Conservation (phyloP, 2,797 vertebrate genomes). For the Bradypus variegatus region DNA sequence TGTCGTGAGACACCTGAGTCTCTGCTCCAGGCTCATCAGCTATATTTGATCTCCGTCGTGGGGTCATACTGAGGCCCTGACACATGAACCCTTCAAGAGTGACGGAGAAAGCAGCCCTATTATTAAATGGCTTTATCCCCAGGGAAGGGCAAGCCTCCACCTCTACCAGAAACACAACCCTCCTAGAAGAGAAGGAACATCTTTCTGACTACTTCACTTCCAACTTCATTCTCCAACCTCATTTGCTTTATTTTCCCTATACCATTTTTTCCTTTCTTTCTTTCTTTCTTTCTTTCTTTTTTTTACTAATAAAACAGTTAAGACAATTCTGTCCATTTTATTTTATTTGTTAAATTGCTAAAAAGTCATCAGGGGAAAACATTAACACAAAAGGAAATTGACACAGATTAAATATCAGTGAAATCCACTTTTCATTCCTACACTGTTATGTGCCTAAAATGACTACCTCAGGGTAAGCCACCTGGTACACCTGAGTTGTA, state of each 20-base stretch:
- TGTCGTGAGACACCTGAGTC: background rate
- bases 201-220: background rate
- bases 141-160: background rate
- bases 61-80: background rate
- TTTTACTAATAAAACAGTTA: conserved; percentile 23
- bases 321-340: conserved; percentile 51
- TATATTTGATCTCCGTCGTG: background rate
- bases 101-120: background rate
- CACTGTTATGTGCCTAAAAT: conserved; percentile 43
- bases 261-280: background rate
- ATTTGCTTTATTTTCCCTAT: background rate
- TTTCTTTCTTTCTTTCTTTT: background rate
- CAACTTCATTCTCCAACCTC: background rate
- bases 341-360: conserved; percentile 78
- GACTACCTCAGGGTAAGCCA: conserved; percentile 34
- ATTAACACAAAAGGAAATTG: conserved; percentile 56
- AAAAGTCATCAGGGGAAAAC: conserved; percentile 66
- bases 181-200: too few species aligned
- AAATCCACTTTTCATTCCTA: conserved; percentile 60
- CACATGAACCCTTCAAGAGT: background rate
- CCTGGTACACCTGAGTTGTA: conserved; percentile 39
- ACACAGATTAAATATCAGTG: conserved; percentile 69
- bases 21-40: background rate
- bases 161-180: background rate
- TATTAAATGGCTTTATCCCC: background rate